phyloP scores from a whole-genome alignment of 2,797 vertebrate genomes.

The Aldrovandia affinis region DNA sequence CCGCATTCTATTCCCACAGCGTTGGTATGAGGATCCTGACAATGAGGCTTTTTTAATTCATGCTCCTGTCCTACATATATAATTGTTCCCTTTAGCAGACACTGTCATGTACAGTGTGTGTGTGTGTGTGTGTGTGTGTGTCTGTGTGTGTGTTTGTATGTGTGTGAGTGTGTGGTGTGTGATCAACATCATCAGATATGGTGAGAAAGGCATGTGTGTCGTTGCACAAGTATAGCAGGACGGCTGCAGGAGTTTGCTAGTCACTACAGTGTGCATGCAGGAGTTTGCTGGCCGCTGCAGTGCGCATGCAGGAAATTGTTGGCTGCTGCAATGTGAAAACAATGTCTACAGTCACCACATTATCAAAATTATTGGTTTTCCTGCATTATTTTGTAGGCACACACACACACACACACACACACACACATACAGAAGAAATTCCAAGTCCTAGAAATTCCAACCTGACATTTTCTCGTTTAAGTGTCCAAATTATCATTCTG shows the following conservation, averaged over 20 bases:
- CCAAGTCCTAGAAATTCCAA: neutral
- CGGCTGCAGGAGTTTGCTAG: too few relatives aligned
- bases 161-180: too few relatives aligned
- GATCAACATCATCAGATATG: too few relatives aligned
- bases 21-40: too few relatives aligned
- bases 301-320: too few relatives aligned
- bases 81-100: neutral
- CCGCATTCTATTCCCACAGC: neutral
- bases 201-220: too few relatives aligned
- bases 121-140: too few relatives aligned
- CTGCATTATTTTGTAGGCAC: neutral
- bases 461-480: neutral
- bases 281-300: too few relatives aligned
- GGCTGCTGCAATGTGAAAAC: neutral
- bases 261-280: too few relatives aligned
- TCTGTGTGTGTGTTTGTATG: too few relatives aligned
- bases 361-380: neutral
- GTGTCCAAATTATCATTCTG: neutral
- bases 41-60: neutral
- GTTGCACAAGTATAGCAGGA: too few relatives aligned
- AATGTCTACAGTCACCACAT: neutral
- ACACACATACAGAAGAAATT: neutral
- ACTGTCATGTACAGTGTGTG: too few relatives aligned
- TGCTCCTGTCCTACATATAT: neutral
- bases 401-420: neutral